Percentiles rank a stretch among this genome's conserved stretches.
These are phyloP conservation scores for Nesogale talazaci DNA, from an alignment of 2,113 vertebrate species.

Conservation along the genomic window DNA sequence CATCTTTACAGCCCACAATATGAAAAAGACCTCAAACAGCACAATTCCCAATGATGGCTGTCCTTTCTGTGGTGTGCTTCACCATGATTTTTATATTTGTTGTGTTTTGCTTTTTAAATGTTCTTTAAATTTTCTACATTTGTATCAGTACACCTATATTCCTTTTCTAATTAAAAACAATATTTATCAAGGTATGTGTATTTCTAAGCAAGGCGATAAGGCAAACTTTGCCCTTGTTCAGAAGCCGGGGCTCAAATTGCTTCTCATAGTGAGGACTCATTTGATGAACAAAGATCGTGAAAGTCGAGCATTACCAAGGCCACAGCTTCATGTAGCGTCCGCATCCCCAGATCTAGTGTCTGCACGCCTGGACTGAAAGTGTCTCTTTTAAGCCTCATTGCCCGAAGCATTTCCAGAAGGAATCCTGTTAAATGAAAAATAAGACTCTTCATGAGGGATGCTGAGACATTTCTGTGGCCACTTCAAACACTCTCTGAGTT, in stretches of 20 bases:
- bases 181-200: too few relatives aligned
- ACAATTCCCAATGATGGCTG: background rate
- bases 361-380: conserved; percentile 65
- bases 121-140: conserved; percentile 40
- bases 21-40: background rate
- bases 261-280: conserved; percentile 33
- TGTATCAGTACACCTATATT: conserved; percentile 1
- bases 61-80: background rate
- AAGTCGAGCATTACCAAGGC: conserved; percentile 43
- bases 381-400: conserved; percentile 52
- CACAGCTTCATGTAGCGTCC: background rate
- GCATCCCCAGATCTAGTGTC: conserved; percentile 45
- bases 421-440: conserved; percentile 59
- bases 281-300: conserved; percentile 60
- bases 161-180: conserved; percentile 46
- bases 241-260: conserved; percentile 54
- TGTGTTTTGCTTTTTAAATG: conserved; percentile 29
- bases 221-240: background rate
- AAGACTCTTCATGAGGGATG: conserved; percentile 52
- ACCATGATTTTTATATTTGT: conserved; percentile 56
- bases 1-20: background rate
- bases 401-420: conserved; percentile 70
- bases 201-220: background rate
- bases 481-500: conserved; percentile 67
- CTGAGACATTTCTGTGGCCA: background rate